Evolutionary conservation across 2,797 vertebrate species (phyloP).

Genomic region (Sarcophilus harrisii): DNA sequence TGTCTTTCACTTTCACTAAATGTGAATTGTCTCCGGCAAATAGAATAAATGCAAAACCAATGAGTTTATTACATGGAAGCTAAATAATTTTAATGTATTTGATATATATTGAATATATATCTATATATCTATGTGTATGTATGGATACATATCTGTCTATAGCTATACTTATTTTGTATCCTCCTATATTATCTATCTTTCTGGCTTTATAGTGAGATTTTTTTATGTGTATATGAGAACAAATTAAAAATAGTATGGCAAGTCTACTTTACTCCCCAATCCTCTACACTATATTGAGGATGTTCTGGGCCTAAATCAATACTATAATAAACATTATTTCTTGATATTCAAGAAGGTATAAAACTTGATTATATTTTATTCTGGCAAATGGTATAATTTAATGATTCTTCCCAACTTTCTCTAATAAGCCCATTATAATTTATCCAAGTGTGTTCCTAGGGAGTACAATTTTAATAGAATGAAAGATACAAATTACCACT

Average conservation of each 20-base stretch:
- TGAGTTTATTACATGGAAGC: background rate
- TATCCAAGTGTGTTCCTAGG: constrained; percentile 55
- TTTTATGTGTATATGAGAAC: constrained; percentile 22
- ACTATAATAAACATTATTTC: constrained; percentile 31
- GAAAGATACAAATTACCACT: constrained; percentile 57
- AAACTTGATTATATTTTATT: constrained; percentile 54
- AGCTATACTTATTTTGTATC: background rate
- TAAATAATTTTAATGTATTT: background rate
- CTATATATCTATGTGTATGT: background rate
- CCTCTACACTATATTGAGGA: constrained; percentile 32
- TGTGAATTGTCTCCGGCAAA: constrained; percentile 46
- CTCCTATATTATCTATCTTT: constrained; percentile 62
- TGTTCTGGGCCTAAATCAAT: constrained; percentile 28
- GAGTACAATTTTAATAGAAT: constrained; percentile 58
- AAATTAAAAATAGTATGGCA: constrained; percentile 19
- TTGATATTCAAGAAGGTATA: constrained; percentile 56
- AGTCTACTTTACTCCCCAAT: constrained; percentile 44
- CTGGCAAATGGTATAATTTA: constrained; percentile 72
- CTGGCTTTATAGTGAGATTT: constrained; percentile 58
- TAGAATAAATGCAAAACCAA: constrained; percentile 36
- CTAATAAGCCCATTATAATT: constrained; percentile 55
- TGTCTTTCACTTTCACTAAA: constrained; percentile 57
- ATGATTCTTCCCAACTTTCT: constrained; percentile 63
- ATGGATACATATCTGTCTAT: background rate
- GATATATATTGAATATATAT: background rate